Evolutionary conservation across 2,113 vertebrate genomes (phyloP), one percentile per base, ranked within the genome.

Genomic region (Leptobrachium leishanense): DNA sequence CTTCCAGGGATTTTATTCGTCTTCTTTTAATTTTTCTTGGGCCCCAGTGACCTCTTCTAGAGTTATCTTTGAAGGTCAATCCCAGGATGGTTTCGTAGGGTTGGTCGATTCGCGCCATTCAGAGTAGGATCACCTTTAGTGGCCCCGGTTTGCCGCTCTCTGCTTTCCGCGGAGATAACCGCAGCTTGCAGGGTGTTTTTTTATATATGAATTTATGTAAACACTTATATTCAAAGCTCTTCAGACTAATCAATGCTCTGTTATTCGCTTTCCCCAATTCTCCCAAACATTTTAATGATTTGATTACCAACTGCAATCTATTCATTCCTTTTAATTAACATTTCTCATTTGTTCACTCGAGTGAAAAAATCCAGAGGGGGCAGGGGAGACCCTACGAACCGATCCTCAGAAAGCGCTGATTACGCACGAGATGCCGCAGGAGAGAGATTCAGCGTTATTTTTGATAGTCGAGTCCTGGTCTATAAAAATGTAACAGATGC

Each of bases 281-380:
- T 77, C 54, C 55, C 55, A 77, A 77, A 77, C 76, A 77, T 77
- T 50, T 70, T 77, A 70, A 77, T 77, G 54, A 77, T 71, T 70
- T 77, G 68, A 77, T 77, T 77, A 70, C 76, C 6, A 20, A 82
- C 64, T 85, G 12, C 76, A 42, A 67, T 64, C 79, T 75, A 69
- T 74, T 44, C 67, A 53, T 72, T 63, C 39, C 20, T 72, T 72
- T 55, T 15, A 7, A 53, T 83, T 84, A 82, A 12, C 59, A 66
- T 46, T 78, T 74, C 55, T 85, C 53, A 59, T 85, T 84, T 83
- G 12, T 15, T n/a, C 53, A 2, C 11, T 59, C 55, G 55, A 12
- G 55, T 12, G 13, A 59, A 2, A 59, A 59, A 59, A 59, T 8
- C 2, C 6, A 64, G 6, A 64, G n/a, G 5, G 62, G 2, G 6